Percentiles rank a stretch among this genome's conserved stretches.
Conservation (phyloP, 2,113 vertebrate species). For the Neomonachus schauinslandi region DNA sequence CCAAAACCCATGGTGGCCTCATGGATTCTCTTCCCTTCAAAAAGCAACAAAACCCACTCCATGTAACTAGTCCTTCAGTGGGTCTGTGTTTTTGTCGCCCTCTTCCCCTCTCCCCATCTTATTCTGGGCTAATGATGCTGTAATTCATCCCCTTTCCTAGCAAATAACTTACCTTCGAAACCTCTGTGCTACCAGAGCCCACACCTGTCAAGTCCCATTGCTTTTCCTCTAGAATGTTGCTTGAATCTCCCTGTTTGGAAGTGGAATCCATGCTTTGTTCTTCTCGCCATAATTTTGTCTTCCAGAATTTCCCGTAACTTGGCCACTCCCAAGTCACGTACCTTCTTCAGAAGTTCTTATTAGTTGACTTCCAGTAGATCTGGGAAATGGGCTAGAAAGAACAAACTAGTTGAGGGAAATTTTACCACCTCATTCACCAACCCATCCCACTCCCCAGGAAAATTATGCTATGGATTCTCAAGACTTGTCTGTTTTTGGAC, state of each 20-base stretch:
- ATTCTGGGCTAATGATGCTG: not conserved
- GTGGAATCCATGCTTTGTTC: slow-evolving; percentile 18
- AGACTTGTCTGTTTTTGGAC: slow-evolving; percentile 1
- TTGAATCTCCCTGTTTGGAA: slow-evolving; percentile 14
- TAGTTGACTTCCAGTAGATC: slow-evolving; percentile 31
- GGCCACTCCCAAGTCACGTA: not conserved
- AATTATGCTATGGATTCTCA: slow-evolving; percentile 34
- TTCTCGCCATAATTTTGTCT: not conserved
- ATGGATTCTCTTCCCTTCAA: not conserved
- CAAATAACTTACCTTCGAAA: not conserved
- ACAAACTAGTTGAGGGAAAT: not conserved
- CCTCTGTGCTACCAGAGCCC: not conserved
- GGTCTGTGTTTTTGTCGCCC: not conserved
- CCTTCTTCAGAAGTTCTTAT: not conserved
- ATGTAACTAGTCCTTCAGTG: not conserved
- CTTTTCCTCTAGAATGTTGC: not conserved
- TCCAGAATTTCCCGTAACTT: not conserved
- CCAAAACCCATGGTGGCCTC: not conserved
- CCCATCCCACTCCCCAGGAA: not conserved
- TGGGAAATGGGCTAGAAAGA: slow-evolving; percentile 35
- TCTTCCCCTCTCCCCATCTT: accelerated
- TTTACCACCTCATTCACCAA: not conserved
- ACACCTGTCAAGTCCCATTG: not conserved
- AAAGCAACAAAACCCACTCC: not conserved
- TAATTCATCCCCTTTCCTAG: not conserved